Evolutionary conservation across 2,888 invertebrate species (phyloP).

Genomic region (Chaitophorus viminalis): DNA sequence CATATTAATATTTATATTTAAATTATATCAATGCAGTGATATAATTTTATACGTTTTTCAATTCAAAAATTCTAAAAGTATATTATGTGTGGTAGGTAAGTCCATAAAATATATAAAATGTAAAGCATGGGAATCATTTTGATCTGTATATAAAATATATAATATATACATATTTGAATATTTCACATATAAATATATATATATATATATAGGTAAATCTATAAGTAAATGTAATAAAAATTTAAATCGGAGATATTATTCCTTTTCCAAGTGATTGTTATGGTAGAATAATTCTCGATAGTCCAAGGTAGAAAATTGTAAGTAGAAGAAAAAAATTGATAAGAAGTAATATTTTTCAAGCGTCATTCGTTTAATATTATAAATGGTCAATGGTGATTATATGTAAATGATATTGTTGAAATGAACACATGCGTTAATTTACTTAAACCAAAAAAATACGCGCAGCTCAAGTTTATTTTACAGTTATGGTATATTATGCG

Average conservation of each 20-base stretch:
- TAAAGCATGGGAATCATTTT: not conserved
- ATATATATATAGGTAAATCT: not conserved
- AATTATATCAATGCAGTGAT: too few species aligned
- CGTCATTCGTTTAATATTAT: not conserved
- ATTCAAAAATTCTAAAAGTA: too few species aligned
- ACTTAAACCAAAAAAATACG: not conserved
- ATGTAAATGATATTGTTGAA: not conserved
- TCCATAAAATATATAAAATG: too few species aligned
- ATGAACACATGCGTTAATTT: not conserved
- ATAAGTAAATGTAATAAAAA: not conserved
- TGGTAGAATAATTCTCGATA: conserved; percentile 9
- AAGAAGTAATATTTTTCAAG: not conserved
- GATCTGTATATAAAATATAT: not conserved
- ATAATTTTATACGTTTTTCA: too few species aligned
- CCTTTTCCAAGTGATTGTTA: not conserved
- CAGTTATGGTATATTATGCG: not conserved
- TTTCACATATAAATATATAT: not conserved
- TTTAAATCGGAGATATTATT: not conserved
- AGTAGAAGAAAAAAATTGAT: not conserved
- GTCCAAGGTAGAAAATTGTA: not conserved
- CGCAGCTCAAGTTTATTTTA: not conserved
- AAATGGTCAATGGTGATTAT: not conserved
- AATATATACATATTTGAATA: too few species aligned
- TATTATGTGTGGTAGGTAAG: too few species aligned
- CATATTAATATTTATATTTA: too few species aligned